Percentiles rank a stretch among this genome's conserved stretches.
phyloP scores from a whole-genome alignment of 1,140 invertebrate genomes.

The Drosophila erecta region DNA sequence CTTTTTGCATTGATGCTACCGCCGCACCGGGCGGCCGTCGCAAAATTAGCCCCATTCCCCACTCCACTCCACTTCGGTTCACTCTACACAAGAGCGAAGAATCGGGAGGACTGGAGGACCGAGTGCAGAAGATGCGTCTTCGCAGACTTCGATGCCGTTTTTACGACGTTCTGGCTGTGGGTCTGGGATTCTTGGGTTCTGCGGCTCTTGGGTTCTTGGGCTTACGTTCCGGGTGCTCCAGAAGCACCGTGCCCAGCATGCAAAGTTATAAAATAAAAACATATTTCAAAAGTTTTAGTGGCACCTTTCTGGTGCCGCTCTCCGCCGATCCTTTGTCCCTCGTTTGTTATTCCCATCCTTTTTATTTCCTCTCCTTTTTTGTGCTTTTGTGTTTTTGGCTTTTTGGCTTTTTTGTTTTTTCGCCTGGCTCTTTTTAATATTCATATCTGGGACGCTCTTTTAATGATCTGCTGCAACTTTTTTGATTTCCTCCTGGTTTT shows the following conservation, averaged over 20 bases:
- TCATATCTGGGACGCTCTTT: constrained; percentile 58
- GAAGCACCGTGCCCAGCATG: constrained; percentile 80
- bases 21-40: constrained; percentile 75
- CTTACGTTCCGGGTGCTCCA: constrained; percentile 66
- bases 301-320: constrained; percentile 60
- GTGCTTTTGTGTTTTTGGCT: no score
- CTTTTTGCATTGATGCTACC: constrained; percentile 68
- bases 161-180: constrained; percentile 69
- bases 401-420: no score
- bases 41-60: constrained; percentile 66
- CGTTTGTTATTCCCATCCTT: constrained; percentile 7
- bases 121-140: constrained; percentile 23
- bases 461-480: constrained; percentile 63
- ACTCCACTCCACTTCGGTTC: background rate
- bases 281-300: constrained; percentile 84
- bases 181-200: constrained; percentile 16
- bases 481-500: constrained; percentile 50
- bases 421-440: constrained; percentile 49
- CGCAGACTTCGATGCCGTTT: constrained; percentile 38
- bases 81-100: background rate
- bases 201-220: background rate
- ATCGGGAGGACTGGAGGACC: background rate
- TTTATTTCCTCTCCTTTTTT: constrained; percentile 12
- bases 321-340: constrained; percentile 32
- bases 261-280: constrained; percentile 82